Evolutionary conservation across 2,113 vertebrate genomes (phyloP), one percentile per base, ranked within the genome.

Genomic region (Hystrix brachyura): DNA sequence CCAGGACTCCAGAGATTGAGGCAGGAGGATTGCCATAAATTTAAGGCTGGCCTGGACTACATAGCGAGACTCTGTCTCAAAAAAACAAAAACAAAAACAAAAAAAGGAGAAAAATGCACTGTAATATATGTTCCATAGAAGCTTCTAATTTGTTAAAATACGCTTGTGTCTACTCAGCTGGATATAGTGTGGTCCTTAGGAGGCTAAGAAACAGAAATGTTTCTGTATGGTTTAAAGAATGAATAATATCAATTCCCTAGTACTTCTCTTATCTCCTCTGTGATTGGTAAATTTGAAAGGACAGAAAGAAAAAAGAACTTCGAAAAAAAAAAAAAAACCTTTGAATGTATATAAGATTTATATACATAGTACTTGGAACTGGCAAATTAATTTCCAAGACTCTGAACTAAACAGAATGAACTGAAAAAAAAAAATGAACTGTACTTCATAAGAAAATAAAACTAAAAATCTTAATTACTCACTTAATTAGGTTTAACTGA

Each of bases 121-220:
- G 38, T 32, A 90, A 25, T 84, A 78, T 48, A 4, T 64, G 46
- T 10, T 64, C 10, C 32, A 90, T 15, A 34, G n/a, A 92, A 79
- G 79, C 62, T 80, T 79, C 53, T 69, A 69, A 69, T 69, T 69
- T 87, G 69, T 79, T 84, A 83, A 91, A 88, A 78, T 82, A 69
- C 27, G 8, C 21, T 38, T 59, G 21, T 48, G 21, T 92, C 46
- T 79, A 79, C 60, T 79, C 57, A 79, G 60, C 43, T 69, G 29
- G 32, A 74, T 53, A 94, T 34, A 78, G 53, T 48, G 46, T 27
- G 18, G 23, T 64, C 48, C 18, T 85, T 13, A 76, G 11, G 2
- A 92, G 14, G 23, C 55, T 38, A 94, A 71, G 32, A 88, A 94
- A 83, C 29, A 76, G 69, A 18, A 69, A 43, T 46, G 67, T 79